phyloP scores from a whole-genome alignment of 2,113 vertebrate species.

The Lasiurus borealis region DNA sequence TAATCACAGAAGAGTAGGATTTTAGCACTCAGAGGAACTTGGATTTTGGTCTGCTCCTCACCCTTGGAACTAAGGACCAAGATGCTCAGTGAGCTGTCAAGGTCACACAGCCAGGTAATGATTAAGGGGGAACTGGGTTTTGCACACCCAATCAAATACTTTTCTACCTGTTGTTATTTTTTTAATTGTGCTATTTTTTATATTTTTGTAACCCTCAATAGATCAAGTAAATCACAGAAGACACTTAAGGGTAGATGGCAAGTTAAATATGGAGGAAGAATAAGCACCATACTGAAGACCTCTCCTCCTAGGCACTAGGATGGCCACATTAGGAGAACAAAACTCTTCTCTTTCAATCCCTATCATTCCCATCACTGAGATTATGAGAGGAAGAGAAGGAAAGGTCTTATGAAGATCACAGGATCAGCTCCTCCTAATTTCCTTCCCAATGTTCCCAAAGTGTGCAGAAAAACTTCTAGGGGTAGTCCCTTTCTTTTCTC shows the following conservation, averaged over 20 bases:
- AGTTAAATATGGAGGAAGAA: neutral
- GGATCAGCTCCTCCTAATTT: neutral
- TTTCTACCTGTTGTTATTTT: neutral
- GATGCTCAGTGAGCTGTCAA: neutral
- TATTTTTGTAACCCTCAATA: neutral
- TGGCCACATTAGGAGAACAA: neutral
- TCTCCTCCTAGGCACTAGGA: neutral
- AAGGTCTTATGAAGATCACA: neutral
- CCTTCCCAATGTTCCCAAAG: neutral
- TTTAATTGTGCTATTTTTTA: neutral
- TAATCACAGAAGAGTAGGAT: neutral
- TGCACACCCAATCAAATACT: neutral
- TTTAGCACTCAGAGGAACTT: neutral
- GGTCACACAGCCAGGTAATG: neutral
- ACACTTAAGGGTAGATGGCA: no score
- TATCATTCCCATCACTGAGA: no score
- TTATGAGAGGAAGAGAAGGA: neutral
- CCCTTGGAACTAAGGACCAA: neutral
- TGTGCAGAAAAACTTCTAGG: neutral
- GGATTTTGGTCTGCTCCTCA: neutral
- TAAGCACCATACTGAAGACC: accelerated
- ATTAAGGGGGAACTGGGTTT: neutral
- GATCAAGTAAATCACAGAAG: neutral
- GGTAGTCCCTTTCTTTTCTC: no score
- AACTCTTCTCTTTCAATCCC: neutral